These are phyloP conservation scores for Amitus sp. DNA, from an alignment of 2,888 invertebrate species.

Conservation along the genomic window DNA sequence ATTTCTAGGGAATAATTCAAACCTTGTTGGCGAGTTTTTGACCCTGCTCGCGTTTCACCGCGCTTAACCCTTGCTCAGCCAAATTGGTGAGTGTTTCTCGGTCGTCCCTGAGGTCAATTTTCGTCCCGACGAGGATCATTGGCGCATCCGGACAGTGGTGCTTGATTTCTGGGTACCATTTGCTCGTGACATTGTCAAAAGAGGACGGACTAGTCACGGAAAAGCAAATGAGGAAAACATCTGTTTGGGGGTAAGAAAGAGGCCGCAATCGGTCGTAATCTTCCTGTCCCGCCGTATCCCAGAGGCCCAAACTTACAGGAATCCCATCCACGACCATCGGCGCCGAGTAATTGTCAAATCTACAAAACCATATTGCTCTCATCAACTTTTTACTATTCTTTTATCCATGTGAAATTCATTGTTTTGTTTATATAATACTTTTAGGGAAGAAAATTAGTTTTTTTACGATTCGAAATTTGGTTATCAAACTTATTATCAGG, in stretches of 20 bases:
- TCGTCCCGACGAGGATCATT: slow-evolving; percentile 98
- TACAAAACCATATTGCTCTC: no score
- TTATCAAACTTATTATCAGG: no score
- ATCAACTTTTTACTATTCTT: no score
- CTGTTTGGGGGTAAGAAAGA: slow-evolving; percentile 98
- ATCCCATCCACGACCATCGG: slow-evolving; percentile 99
- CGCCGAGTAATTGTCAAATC: slow-evolving; percentile 99
- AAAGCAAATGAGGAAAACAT: slow-evolving; percentile 99
- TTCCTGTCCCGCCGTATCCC: slow-evolving; percentile 99
- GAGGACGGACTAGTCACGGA: slow-evolving; percentile 99
- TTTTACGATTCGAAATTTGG: no score
- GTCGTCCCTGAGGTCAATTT: slow-evolving; percentile 98
- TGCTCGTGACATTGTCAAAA: slow-evolving; percentile 98
- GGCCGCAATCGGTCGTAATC: slow-evolving; percentile 97
- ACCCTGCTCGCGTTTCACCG: slow-evolving; percentile 97
- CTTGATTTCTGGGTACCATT: slow-evolving; percentile 99
- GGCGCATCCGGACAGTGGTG: slow-evolving; percentile 99
- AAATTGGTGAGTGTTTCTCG: slow-evolving; percentile 92
- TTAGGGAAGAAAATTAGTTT: no score
- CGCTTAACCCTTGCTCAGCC: slow-evolving; percentile 93
- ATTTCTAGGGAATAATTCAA: no score
- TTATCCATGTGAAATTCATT: no score
- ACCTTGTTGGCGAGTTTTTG: slow-evolving; percentile 95
- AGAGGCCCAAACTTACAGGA: slow-evolving; percentile 94
- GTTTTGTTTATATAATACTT: no score